Conservation (phyloP, 1,140 invertebrate species). For the Aporrectodea caliginosa region DNA sequence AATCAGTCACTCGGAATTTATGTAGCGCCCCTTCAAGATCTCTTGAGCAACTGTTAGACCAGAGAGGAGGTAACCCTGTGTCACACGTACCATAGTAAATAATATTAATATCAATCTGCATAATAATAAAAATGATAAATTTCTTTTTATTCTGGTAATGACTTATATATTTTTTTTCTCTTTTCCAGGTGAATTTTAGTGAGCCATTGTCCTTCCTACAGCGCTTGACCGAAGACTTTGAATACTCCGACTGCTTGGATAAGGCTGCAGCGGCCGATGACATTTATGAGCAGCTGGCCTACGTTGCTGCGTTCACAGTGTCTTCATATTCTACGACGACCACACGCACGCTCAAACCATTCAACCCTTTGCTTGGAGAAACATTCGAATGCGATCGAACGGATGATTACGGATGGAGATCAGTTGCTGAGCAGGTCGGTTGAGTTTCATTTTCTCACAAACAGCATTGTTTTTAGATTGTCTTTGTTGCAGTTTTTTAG, state of each 20-base stretch:
- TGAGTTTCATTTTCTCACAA: too few species aligned
- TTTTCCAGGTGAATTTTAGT: slow-evolving; percentile 84
- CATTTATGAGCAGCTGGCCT: slow-evolving; percentile 84
- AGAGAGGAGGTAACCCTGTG: neutral
- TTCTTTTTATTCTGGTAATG: neutral
- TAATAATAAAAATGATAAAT: neutral
- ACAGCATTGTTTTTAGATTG: too few species aligned
- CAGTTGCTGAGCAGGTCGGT: slow-evolving; percentile 82
- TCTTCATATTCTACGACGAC: slow-evolving; percentile 88
- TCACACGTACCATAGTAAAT: neutral
- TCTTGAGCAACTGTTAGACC: neutral
- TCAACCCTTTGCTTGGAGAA: slow-evolving; percentile 73
- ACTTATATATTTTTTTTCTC: slow-evolving; percentile 11
- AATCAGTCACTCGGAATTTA: too few species aligned
- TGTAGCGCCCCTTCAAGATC: too few species aligned
- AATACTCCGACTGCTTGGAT: slow-evolving; percentile 90
- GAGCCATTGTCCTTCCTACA: slow-evolving; percentile 98
- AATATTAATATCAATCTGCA: neutral
- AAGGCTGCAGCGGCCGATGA: slow-evolving; percentile 67
- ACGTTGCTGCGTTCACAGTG: slow-evolving; percentile 92
- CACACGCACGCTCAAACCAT: slow-evolving; percentile 57
- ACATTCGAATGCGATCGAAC: slow-evolving; percentile 94
- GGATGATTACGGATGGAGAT: slow-evolving; percentile 92
- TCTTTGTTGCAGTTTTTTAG: too few species aligned
- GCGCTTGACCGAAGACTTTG: slow-evolving; percentile 93